These are phyloP conservation scores for Crotalus helleri DNA, from an alignment of 2,113 vertebrate species.

Conservation along the genomic window DNA sequence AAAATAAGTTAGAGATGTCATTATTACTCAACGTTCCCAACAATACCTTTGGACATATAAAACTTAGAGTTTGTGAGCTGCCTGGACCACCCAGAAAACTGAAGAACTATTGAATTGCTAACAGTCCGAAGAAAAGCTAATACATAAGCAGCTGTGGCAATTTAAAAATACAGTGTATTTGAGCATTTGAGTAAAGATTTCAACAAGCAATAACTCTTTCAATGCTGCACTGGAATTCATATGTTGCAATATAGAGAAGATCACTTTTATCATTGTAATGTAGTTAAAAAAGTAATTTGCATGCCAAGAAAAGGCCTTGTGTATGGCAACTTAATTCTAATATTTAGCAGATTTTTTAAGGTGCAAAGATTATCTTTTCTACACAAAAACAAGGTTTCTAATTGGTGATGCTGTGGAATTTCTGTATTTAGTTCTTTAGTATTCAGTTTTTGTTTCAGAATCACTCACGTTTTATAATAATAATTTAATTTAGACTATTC, in stretches of 20 bases:
- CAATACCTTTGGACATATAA: background rate
- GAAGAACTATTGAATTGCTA: background rate
- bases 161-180: rapidly evolving
- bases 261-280: background rate
- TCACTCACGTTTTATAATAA: background rate
- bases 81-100: background rate
- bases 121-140: rapidly evolving
- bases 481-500: background rate
- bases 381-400: slow-evolving; percentile 53
- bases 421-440: background rate
- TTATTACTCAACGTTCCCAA: background rate
- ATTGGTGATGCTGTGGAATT: slow-evolving; percentile 3
- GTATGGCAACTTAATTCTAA: slow-evolving; percentile 45
- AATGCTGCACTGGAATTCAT: background rate
- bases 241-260: background rate
- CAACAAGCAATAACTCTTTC: slow-evolving; percentile 2
- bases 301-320: slow-evolving; percentile 19
- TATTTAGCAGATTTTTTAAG: slow-evolving; percentile 43
- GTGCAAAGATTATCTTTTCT: slow-evolving; percentile 43
- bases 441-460: background rate
- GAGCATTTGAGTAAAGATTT: background rate
- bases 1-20: background rate
- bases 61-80: background rate
- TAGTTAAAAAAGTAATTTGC: slow-evolving; percentile 27
- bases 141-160: background rate